Percentiles rank a stretch among this genome's conserved stretches.
Conservation (phyloP, 2,113 vertebrate genomes). For the Prietella phreatophila region DNA sequence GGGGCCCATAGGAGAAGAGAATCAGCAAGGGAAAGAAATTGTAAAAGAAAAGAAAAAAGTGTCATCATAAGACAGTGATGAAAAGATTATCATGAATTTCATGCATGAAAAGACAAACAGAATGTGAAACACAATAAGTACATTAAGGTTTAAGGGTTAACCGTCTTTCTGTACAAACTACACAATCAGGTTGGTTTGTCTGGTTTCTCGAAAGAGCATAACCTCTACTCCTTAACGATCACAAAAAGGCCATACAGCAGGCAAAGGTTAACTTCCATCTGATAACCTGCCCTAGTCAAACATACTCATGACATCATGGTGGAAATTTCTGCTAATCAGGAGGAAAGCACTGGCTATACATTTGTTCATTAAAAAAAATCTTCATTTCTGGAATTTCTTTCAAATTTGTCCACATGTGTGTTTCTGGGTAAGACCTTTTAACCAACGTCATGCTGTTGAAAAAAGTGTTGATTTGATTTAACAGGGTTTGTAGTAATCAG, state of each 20-base stretch:
- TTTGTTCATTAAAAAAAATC: neutral
- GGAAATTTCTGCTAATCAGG: neutral
- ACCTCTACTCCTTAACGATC: neutral
- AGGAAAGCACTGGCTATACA: neutral
- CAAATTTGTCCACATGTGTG: too few species aligned
- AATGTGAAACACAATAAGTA: neutral
- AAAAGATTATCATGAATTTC: too few species aligned
- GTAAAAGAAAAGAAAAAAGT: neutral
- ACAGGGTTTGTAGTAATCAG: too few species aligned
- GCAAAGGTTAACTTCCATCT: slow-evolving; percentile 46
- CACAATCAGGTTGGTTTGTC: neutral
- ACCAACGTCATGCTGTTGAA: too few species aligned
- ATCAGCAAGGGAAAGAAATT: slow-evolving; percentile 38
- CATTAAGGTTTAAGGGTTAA: neutral
- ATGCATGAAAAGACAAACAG: neutral
- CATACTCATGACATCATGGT: neutral
- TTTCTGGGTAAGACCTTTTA: too few species aligned
- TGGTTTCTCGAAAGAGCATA: neutral
- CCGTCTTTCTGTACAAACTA: neutral
- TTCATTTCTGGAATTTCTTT: neutral
- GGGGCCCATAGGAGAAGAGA: slow-evolving; percentile 42
- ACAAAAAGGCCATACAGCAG: neutral
- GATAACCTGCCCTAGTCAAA: slow-evolving; percentile 9
- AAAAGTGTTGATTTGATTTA: too few species aligned
- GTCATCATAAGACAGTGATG: neutral